A percentile compares a stretch with the other conserved stretches of the same genome.
Evolutionary conservation across 2,797 vertebrate genomes (phyloP).

Genomic region (Anomalospiza imberbis): DNA sequence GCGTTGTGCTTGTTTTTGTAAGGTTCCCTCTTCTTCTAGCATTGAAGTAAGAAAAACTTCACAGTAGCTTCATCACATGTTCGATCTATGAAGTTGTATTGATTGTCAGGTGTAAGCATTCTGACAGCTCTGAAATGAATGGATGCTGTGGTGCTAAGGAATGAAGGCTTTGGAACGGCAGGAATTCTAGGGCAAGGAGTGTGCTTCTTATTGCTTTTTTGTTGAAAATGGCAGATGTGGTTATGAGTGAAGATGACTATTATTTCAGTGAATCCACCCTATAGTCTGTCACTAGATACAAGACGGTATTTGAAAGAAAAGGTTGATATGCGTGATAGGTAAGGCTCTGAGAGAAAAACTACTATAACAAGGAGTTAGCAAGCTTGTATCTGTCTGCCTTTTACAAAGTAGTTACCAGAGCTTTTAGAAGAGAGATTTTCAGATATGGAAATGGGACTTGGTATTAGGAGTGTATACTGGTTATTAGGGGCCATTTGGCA

Average conservation of each 20-base stretch:
- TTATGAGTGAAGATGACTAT: background rate
- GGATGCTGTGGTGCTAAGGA: background rate
- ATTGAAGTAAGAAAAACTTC: background rate
- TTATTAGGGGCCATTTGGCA: background rate
- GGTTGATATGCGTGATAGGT: background rate
- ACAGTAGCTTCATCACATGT: background rate
- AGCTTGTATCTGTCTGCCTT: background rate
- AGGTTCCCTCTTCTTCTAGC: background rate
- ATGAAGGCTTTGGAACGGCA: background rate
- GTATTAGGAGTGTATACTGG: background rate
- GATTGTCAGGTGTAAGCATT: background rate
- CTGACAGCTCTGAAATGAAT: background rate
- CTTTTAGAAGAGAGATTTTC: background rate
- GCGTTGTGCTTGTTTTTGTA: background rate
- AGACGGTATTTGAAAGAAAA: background rate
- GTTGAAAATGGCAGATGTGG: background rate
- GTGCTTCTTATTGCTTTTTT: background rate
- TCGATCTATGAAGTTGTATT: accelerated
- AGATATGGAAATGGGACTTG: background rate
- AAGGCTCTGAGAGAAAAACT: background rate
- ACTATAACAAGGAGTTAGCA: background rate
- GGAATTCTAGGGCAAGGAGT: background rate
- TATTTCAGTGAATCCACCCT: background rate
- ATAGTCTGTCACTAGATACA: background rate
- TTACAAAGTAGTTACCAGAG: background rate